These are phyloP conservation scores for Spinus pinus DNA, from an alignment of 2,797 vertebrate genomes.

Conservation along the genomic window DNA sequence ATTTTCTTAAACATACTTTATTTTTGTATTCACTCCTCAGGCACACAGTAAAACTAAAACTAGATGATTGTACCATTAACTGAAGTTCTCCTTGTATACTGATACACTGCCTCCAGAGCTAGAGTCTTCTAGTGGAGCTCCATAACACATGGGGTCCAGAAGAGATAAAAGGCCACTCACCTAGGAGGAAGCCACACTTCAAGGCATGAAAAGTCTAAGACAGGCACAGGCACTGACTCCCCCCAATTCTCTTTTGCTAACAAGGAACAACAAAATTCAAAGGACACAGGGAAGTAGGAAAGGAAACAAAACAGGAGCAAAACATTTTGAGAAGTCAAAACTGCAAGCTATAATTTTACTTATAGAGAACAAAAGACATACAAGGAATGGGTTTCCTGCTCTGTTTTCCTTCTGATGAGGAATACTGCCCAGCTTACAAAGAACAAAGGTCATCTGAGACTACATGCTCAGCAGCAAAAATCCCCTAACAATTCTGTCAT, in stretches of 20 bases:
- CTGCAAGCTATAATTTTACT: not conserved
- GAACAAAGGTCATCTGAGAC: not conserved
- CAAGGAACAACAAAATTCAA: not conserved
- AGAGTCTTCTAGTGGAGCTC: not conserved
- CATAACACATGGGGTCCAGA: not conserved
- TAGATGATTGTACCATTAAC: not conserved
- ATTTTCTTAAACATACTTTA: constrained; percentile 26
- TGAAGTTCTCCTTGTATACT: not conserved
- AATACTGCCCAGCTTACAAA: not conserved
- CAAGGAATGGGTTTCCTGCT: not conserved
- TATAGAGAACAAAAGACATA: not conserved
- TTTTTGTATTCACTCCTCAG: constrained; percentile 32
- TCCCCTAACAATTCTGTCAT: not conserved
- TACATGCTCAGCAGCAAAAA: not conserved
- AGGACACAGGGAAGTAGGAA: not conserved
- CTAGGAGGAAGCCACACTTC: not conserved
- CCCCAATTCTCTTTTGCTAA: not conserved
- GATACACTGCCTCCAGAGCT: not conserved
- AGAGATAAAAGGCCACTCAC: not conserved
- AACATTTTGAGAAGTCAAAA: not conserved
- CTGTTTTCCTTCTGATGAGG: not conserved
- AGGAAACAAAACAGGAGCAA: not conserved
- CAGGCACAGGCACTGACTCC: not conserved
- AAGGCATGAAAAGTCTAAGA: not conserved
- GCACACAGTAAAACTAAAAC: not conserved